These are phyloP conservation scores for Parasteatoda tepidariorum DNA, from an alignment of 1,140 invertebrate genomes.

Conservation along the genomic window DNA sequence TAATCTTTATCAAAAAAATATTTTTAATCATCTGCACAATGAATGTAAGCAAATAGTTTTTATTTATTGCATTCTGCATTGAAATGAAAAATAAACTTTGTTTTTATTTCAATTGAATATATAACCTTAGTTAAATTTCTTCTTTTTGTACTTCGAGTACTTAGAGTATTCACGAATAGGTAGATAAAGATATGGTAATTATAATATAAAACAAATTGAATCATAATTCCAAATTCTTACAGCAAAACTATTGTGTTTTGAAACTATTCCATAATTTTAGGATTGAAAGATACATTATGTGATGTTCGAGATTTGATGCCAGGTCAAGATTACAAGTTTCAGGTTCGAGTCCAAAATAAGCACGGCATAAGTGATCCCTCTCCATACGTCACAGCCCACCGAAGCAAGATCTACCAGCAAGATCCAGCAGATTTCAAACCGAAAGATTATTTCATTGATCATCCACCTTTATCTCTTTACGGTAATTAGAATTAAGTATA, in stretches of 20 bases:
- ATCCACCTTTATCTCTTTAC: constrained; percentile 84
- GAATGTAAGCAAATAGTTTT: too few relatives aligned
- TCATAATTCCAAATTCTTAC: not conserved
- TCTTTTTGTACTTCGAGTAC: too few relatives aligned
- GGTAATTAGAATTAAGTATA: constrained; percentile 61
- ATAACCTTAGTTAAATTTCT: too few relatives aligned
- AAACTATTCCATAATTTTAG: constrained; percentile 61
- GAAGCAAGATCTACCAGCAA: constrained; percentile 82
- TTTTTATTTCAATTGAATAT: too few relatives aligned
- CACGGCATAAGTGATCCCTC: constrained; percentile 97
- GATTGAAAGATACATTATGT: constrained; percentile 84
- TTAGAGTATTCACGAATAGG: too few relatives aligned
- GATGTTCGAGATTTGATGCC: constrained; percentile 86
- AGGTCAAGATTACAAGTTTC: constrained; percentile 90
- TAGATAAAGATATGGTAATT: too few relatives aligned
- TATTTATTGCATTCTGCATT: too few relatives aligned
- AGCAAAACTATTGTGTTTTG: not conserved
- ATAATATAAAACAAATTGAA: too few relatives aligned
- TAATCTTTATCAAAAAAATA: too few relatives aligned
- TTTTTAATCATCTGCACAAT: too few relatives aligned
- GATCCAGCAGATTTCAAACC: constrained; percentile 71
- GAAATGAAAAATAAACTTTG: too few relatives aligned
- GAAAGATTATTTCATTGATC: constrained; percentile 88
- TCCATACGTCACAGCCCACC: constrained; percentile 83
- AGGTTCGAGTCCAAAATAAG: constrained; percentile 94